phyloP scores from a whole-genome alignment of 2,113 vertebrate species.

The Oceanodroma tethys region DNA sequence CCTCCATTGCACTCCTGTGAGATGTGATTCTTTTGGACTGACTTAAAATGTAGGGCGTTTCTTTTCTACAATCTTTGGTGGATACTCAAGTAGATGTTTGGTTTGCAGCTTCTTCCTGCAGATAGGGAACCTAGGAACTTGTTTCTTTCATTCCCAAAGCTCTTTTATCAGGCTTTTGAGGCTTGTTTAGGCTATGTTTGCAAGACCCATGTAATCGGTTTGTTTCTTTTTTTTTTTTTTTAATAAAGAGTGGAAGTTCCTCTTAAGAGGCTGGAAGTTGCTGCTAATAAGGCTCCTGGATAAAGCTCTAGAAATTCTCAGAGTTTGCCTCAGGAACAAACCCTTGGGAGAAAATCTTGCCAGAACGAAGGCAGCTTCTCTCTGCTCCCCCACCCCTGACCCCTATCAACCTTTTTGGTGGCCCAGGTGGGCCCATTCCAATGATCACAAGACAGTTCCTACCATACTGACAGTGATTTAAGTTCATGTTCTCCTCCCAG shows the following conservation, averaged over 20 bases:
- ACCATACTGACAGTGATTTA: not conserved
- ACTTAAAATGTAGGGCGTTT: not conserved
- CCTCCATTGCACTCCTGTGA: not conserved
- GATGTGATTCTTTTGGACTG: not conserved
- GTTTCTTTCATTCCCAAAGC: not conserved
- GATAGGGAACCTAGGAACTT: not conserved
- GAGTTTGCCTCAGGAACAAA: not conserved
- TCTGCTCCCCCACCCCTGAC: not conserved
- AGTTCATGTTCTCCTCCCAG: not conserved
- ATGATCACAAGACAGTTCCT: not conserved
- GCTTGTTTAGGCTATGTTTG: not conserved
- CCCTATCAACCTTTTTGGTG: not conserved
- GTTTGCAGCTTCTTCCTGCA: not conserved
- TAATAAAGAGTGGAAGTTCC: not conserved
- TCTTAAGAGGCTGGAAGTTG: not conserved
- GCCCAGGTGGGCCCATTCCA: not conserved
- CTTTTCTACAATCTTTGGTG: not conserved
- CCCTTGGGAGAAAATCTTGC: not conserved
- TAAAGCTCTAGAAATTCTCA: not conserved
- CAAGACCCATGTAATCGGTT: not conserved
- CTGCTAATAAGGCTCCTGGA: not conserved
- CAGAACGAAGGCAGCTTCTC: not conserved
- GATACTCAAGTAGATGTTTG: not conserved
- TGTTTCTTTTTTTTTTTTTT: not conserved
- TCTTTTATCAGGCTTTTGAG: not conserved